These are phyloP conservation scores for Atractosteus spatula DNA, from an alignment of 2,113 vertebrate species.

Conservation along the genomic window DNA sequence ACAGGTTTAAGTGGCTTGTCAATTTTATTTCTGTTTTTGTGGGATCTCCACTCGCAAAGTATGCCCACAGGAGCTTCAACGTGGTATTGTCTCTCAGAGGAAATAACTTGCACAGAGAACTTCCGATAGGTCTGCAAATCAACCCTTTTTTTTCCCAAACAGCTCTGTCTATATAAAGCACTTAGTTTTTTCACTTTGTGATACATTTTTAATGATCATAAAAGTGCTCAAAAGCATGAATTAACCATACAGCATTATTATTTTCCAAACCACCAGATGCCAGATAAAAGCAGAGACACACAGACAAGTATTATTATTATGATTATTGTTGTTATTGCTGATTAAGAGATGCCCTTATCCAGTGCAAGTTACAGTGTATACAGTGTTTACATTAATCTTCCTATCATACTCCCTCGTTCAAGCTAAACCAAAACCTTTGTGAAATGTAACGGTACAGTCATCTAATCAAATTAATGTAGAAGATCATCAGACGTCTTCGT, in stretches of 20 bases:
- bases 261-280: not conserved
- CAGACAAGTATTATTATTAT: no score
- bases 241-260: not conserved
- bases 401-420: no score
- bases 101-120: not conserved
- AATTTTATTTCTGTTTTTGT: not conserved
- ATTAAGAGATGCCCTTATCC: no score
- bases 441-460: no score
- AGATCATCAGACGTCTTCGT: no score
- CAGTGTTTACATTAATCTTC: no score
- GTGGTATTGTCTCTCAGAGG: not conserved
- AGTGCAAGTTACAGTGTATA: no score
- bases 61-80: not conserved
- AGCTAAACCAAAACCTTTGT: no score
- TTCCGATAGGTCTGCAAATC: not conserved
- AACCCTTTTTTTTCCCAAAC: not conserved
- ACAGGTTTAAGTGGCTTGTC: not conserved
- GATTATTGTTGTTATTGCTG: no score
- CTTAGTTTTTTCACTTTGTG: not conserved
- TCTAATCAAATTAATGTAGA: no score
- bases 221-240: not conserved
- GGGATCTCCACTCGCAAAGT: not conserved
- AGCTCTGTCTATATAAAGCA: not conserved
- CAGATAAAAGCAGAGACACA: no score
- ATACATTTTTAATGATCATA: slow-evolving; percentile 12